Evolutionary conservation across 2,797 vertebrate species (phyloP).

Genomic region (Enteromius viviparus): DNA sequence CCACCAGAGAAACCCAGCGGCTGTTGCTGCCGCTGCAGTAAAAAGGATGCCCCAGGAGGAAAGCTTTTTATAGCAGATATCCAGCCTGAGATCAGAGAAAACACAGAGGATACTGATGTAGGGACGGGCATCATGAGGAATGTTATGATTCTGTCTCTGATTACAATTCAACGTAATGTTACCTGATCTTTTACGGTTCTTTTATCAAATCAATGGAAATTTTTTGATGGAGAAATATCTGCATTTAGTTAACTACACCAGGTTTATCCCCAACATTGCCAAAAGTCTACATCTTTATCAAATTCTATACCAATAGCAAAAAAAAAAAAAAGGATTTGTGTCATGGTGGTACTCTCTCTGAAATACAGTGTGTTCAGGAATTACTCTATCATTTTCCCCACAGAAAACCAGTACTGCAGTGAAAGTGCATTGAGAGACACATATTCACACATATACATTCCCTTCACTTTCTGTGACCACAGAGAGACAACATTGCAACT

Average conservation of each 20-base stretch:
- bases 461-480: conserved; percentile 28
- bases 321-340: conserved; percentile 13
- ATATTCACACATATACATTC: conserved; percentile 36
- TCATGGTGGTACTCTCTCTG: neutral
- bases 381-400: conserved; percentile 49
- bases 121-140: neutral
- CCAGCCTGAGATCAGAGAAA: conserved; percentile 37
- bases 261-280: neutral
- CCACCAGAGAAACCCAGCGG: conserved; percentile 47
- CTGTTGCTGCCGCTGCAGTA: conserved; percentile 34
- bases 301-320: neutral
- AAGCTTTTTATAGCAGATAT: conserved; percentile 43
- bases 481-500: conserved; percentile 20
- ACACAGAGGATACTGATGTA: conserved; percentile 10
- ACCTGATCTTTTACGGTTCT: neutral
- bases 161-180: neutral
- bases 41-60: conserved; percentile 27
- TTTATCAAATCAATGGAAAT: neutral
- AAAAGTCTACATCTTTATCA: conserved; percentile 4
- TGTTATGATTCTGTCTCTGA: neutral
- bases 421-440: conserved; percentile 13
- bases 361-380: conserved; percentile 36
- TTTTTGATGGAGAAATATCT: neutral
- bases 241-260: neutral
- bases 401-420: conserved; percentile 41